Conservation (phyloP, 2,113 vertebrate genomes). For the Saguinus imperator region DNA sequence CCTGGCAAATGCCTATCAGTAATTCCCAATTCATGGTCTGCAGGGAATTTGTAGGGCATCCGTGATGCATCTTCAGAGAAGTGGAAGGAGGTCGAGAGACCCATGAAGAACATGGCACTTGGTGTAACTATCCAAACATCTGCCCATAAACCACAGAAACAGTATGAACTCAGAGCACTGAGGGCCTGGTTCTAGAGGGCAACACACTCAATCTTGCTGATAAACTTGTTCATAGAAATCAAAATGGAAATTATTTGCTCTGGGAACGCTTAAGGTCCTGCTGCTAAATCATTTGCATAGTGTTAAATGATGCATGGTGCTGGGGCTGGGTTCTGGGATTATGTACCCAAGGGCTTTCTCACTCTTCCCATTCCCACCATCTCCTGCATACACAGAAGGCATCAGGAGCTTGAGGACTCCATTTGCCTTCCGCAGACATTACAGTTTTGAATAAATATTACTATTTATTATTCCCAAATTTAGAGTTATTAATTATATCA, state of each 20-base stretch:
- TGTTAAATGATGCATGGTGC: not conserved
- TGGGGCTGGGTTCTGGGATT: not conserved
- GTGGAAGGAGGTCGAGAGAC: not conserved
- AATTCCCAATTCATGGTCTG: not conserved
- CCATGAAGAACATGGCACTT: not conserved
- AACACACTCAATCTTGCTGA: not conserved
- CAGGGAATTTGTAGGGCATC: too few relatives aligned
- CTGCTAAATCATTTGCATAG: slow-evolving; percentile 59
- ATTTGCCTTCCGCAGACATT: slow-evolving; percentile 60
- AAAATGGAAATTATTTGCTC: slow-evolving; percentile 52
- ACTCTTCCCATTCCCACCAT: not conserved
- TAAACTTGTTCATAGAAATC: slow-evolving; percentile 37
- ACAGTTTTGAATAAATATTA: slow-evolving; percentile 73
- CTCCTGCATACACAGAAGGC: not conserved
- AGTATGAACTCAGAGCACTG: not conserved
- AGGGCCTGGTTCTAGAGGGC: not conserved
- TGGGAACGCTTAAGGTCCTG: slow-evolving; percentile 36
- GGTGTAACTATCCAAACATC: not conserved
- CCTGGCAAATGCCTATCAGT: not conserved
- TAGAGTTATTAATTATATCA: slow-evolving; percentile 86
- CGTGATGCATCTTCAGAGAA: not conserved
- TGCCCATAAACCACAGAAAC: not conserved
- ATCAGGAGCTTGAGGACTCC: slow-evolving; percentile 28
- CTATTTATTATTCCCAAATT: slow-evolving; percentile 84
- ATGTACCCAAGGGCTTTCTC: too few relatives aligned